Base-by-base conservation (phyloP, 2,888 invertebrate species). In the Cybosia mesomella region DNA sequence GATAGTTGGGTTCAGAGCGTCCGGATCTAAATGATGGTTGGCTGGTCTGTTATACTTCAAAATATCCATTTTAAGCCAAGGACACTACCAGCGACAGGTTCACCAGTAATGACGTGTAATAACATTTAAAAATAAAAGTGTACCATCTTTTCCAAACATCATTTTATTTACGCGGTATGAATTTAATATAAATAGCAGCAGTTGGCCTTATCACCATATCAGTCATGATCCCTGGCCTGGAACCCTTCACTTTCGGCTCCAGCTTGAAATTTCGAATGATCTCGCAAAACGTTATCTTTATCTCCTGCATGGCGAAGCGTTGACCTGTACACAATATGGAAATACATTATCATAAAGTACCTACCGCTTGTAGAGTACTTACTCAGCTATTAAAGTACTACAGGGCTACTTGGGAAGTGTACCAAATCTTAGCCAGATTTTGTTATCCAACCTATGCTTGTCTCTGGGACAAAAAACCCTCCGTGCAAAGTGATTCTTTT, bases 291-390 rank as follows among this genome's bases (percentile, higher is more conserved):
- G 64, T 60, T 1, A 18, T 39, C 60, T 64, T 64, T 60, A 68
- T 68, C 21, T 68, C 68, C 24, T 59, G 59, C 64, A 68, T 68
- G 22, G 68, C 68, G n/a, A 55, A 68, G 11, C 60, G 54, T 68
- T 68, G 68, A 2, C 68, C 68, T 68, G 68, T 18, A 32, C 15
- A 22, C n/a, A 61, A 21, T 7, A 15, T 3, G n/a, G 1, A 58
- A 34, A 21, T 13, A 13, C 1, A 32, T n/a, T 55, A 28, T 34
- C 15, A 39, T n/a, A n/a, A n/a, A n/a, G n/a, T n/a, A n/a, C n/a
- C n/a, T n/a, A n/a, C n/a, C n/a, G n/a, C n/a, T n/a, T n/a, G n/a
- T n/a, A n/a, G n/a, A n/a, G n/a, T n/a, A n/a, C n/a, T n/a, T n/a
- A n/a, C n/a, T n/a, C n/a, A n/a, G n/a, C n/a, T n/a, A n/a, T n/a